phyloP scores from a whole-genome alignment of 2,888 invertebrate species.

The Melanotus villosus region DNA sequence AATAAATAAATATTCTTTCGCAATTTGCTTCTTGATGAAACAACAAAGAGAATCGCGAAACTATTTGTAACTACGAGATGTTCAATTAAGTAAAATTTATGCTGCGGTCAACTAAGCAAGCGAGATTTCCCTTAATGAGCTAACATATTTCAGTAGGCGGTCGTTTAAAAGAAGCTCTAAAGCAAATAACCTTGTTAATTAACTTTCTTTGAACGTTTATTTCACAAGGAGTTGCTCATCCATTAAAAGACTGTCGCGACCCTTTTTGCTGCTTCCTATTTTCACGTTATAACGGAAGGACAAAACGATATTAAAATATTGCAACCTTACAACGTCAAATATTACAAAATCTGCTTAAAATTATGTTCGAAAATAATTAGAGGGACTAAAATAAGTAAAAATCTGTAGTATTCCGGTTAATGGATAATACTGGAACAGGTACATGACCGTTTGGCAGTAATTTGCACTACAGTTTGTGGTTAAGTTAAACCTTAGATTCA shows the following conservation, averaged over 20 bases:
- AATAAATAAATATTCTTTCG: too few relatives aligned
- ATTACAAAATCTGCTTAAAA: too few relatives aligned
- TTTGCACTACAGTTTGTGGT: constrained; percentile 58
- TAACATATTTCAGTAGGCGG: constrained; percentile 36
- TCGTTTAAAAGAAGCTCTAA: constrained; percentile 36
- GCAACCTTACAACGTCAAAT: too few relatives aligned
- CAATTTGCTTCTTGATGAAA: too few relatives aligned
- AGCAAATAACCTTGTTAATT: constrained; percentile 39
- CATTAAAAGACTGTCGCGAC: constrained; percentile 34
- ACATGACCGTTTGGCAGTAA: constrained; percentile 52
- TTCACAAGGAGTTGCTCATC: constrained; percentile 31
- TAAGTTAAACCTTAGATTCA: constrained; percentile 60
- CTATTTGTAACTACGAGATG: neutral
- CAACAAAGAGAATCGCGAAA: neutral
- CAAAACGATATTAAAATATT: too few relatives aligned
- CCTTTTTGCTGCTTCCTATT: constrained; percentile 28
- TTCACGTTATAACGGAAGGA: neutral
- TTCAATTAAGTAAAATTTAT: constrained; percentile 33
- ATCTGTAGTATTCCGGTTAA: neutral
- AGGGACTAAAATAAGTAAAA: neutral
- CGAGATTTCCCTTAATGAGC: constrained; percentile 37
- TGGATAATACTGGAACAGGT: neutral
- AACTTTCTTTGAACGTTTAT: constrained; percentile 40
- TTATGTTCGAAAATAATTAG: too few relatives aligned
- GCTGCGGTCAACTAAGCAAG: constrained; percentile 34